Evolutionary conservation across 2,888 invertebrate species (phyloP).

Genomic region (Acronicta psi): DNA sequence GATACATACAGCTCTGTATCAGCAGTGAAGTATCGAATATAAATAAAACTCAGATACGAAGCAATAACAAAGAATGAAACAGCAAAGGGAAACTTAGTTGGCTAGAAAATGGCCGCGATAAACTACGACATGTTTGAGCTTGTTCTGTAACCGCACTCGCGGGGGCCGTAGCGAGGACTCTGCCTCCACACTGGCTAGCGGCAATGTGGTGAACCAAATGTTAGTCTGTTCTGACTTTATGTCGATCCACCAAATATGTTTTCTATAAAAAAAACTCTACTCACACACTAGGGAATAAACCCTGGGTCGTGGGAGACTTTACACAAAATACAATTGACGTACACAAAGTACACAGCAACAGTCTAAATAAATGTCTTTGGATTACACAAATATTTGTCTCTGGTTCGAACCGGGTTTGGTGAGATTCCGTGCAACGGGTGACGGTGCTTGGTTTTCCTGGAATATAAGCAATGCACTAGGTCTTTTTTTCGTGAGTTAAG

Average conservation of each 20-base stretch:
- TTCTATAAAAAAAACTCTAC: no score
- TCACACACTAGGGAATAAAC: no score
- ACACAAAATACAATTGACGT: no score
- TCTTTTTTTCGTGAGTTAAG: no score
- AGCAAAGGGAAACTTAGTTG: conserved; percentile 38
- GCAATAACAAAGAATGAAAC: conserved; percentile 18
- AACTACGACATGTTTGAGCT: conserved; percentile 39
- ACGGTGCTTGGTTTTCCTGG: no score
- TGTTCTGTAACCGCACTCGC: conserved; percentile 48
- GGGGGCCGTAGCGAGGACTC: conserved; percentile 27
- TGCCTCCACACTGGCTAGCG: conserved; percentile 13
- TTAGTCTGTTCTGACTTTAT: conserved; percentile 14
- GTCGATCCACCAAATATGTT: conserved; percentile 6
- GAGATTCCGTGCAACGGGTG: no score
- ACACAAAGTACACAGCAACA: no score
- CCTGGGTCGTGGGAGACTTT: no score
- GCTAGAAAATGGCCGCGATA: conserved; percentile 22
- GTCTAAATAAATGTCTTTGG: no score
- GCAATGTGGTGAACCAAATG: conserved; percentile 25
- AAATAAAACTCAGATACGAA: conserved; percentile 5
- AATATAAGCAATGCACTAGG: no score
- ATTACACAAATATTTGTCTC: no score
- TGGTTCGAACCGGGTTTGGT: no score
- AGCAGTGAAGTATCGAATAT: neutral
- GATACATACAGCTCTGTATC: neutral